Conservation (phyloP, 2,888 invertebrate genomes). For the Thymelicus lineola region DNA sequence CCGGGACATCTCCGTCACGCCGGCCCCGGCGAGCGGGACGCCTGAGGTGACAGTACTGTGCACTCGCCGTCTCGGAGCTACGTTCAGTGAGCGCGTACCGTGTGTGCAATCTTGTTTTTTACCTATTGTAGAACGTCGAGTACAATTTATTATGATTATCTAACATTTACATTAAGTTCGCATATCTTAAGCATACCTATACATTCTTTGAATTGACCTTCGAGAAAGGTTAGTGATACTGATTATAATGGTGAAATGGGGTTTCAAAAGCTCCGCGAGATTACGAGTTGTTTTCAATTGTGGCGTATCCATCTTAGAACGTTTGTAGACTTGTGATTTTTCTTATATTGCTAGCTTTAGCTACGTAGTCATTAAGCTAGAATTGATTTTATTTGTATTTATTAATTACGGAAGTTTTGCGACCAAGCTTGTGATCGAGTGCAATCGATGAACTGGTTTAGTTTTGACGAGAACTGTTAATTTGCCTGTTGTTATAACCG, state of each 20-base stretch:
- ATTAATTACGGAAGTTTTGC: conserved; percentile 64
- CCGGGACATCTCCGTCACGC: too few relatives aligned
- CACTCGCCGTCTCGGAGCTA: conserved; percentile 53
- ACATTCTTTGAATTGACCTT: conserved; percentile 85
- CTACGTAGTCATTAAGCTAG: conserved; percentile 81
- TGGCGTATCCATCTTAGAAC: conserved; percentile 65
- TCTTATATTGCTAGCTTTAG: conserved; percentile 78
- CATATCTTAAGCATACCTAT: conserved; percentile 81
- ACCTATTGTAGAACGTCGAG: conserved; percentile 70
- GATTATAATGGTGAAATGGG: conserved; percentile 73
- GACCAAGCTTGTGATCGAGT: conserved; percentile 54
- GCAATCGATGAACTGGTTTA: conserved; percentile 38
- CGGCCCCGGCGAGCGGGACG: too few relatives aligned
- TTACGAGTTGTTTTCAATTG: conserved; percentile 67
- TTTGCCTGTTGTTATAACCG: conserved; percentile 24
- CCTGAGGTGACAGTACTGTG: not conserved
- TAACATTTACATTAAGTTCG: conserved; percentile 76
- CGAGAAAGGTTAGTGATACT: conserved; percentile 84
- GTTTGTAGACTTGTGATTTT: conserved; percentile 77
- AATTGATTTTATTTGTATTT: conserved; percentile 71
- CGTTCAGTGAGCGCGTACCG: conserved; percentile 61
- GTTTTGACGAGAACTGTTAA: conserved; percentile 35
- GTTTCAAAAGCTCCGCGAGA: conserved; percentile 68
- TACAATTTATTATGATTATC: conserved; percentile 73
- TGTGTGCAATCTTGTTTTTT: conserved; percentile 71